Base-by-base conservation (phyloP, 1,140 invertebrate genomes). In the Drosophila pectinifera region DNA sequence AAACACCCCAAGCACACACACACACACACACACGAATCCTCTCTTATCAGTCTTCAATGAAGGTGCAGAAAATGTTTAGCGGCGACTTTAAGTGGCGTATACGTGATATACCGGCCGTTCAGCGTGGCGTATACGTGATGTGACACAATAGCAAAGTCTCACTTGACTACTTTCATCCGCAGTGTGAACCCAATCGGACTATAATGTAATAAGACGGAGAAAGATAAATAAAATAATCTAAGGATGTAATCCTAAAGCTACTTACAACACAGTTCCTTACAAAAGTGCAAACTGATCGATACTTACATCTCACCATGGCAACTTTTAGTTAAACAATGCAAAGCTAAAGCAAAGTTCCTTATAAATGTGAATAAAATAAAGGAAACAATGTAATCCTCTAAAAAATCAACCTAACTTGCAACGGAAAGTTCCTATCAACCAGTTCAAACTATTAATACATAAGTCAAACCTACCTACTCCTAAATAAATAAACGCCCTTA, bases 361-460 rank as follows among this genome's bases (percentile, higher is more conserved):
- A 7, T 43, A 1, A 72, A 72, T 62, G 57, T 61, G 73, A 68
- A 73, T 68, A 79, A 43, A n/a, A 11, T 13, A 18, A 18, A 36
- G 1, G 13, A 11, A 28, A 18, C 18, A 1, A 70, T 70, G 67
- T 70, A 69, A 68, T 39, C 64, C 28, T 22, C 16, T 11, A 67
- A 53, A 31, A 4, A 38, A 43, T n/a, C 20, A 31, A 59, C n/a
- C 1, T 45, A 45, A 64, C 51, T 31, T 61, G 48, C 39, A 58
- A 68, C 43, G 45, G 7, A 70, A 77, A 89, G 84, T 88, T 88
- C 84, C 83, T 89, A 89, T 57, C 22, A 55, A 13, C 42, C 67
- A 88, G 76, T 72, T 58, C 61, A 69, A 73, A 69, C 14, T 16
- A 54, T 38, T 56, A 62, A 34, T 11, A 22, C 14, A 48, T 56